Evolutionary conservation across 2,113 vertebrate species (phyloP).

Genomic region (Regulus satrapa): DNA sequence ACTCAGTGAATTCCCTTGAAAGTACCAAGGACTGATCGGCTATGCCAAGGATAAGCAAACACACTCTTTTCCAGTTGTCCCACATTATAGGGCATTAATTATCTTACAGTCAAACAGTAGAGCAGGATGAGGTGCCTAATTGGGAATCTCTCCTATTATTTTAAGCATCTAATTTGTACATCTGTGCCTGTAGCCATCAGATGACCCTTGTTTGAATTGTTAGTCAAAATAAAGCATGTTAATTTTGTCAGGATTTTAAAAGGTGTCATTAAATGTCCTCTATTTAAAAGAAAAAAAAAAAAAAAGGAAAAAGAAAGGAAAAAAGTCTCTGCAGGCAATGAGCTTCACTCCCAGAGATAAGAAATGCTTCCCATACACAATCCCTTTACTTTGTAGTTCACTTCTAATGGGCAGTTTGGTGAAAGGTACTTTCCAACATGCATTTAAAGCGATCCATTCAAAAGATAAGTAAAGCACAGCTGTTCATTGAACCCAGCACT

Average conservation of each 20-base stretch:
- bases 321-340: not conserved
- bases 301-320: not conserved
- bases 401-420: conserved; percentile 66
- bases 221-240: not conserved
- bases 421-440: conserved; percentile 67
- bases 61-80: not conserved
- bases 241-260: conserved; percentile 9
- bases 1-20: not conserved
- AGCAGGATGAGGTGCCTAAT: not conserved
- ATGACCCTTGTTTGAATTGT: not conserved
- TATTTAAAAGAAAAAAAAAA: not conserved
- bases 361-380: conserved; percentile 17
- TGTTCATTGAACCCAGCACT: conserved; percentile 57
- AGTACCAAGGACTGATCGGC: not conserved
- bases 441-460: conserved; percentile 70
- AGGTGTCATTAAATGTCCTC: not conserved
- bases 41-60: not conserved
- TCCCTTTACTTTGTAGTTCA: conserved; percentile 48
- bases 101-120: not conserved
- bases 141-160: not conserved
- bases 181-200: not conserved
- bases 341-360: conserved; percentile 45
- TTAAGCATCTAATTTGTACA: not conserved
- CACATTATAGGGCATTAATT: not conserved
- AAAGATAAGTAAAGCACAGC: conserved; percentile 72